phyloP scores from a whole-genome alignment of 2,797 vertebrate genomes.

The Megaceryle alcyon region DNA sequence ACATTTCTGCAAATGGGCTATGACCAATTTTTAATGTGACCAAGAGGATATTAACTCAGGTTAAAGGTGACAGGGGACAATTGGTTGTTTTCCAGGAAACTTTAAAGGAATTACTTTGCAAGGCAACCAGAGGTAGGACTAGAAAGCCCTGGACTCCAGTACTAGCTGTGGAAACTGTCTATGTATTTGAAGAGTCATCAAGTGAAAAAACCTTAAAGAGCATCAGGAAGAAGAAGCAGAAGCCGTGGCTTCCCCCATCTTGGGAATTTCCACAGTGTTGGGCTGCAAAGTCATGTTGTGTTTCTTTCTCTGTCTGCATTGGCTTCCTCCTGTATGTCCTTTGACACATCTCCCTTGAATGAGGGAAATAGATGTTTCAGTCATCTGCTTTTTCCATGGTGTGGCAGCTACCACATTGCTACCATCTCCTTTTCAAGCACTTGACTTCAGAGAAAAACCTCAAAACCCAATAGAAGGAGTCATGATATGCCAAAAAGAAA shows the following conservation, averaged over 20 bases:
- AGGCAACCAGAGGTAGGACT: not conserved
- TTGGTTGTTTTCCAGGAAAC: not conserved
- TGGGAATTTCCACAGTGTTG: constrained; percentile 12
- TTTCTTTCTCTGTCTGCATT: not conserved
- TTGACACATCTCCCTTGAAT: accelerated
- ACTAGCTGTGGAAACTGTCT: not conserved
- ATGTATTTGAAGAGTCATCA: not conserved
- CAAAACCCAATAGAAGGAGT: not conserved
- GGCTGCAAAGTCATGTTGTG: not conserved
- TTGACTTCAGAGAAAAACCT: not conserved
- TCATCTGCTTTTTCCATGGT: not conserved
- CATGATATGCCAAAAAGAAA: not conserved
- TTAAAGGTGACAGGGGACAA: not conserved
- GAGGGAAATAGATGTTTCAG: not conserved
- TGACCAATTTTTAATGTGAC: not conserved
- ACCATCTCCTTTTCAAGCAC: not conserved
- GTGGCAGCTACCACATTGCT: not conserved
- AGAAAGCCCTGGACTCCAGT: not conserved
- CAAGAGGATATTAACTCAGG: not conserved
- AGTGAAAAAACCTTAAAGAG: not conserved
- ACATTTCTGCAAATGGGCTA: not conserved
- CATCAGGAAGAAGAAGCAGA: constrained; percentile 23
- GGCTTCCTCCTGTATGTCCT: not conserved
- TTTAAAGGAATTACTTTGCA: not conserved
- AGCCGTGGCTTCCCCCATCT: not conserved